Base-by-base conservation (phyloP, 2,797 vertebrate species). In the Paratrypauchen microcephalus region DNA sequence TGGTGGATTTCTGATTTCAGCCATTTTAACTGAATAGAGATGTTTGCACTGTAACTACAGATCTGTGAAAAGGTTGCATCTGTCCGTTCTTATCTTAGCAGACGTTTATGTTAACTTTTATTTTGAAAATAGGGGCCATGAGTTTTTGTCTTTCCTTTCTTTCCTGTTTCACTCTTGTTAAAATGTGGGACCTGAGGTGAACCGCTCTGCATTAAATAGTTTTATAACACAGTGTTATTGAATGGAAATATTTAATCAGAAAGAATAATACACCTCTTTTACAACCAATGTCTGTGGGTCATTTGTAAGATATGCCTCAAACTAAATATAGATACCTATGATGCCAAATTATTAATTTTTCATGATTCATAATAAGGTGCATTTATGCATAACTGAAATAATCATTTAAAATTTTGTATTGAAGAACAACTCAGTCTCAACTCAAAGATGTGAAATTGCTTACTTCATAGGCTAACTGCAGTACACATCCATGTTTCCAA, bases 21-120 rank as follows among this genome's bases (percentile, higher is more conserved):
- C 60, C 70, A 66, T 79, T 81, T 78, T 80, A 80, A 75, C 83
- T 88, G 77, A 65, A 84, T 72, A 78, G 64, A 79, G 61, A 73
- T 78, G 77, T 86, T 89, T 91, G 90, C 88, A 92, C 88, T 90
- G 86, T 83, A 71, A 76, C 70, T 77, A 82, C 76, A 87, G 77
- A 89, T 87, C 85, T 91, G 90, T 91, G 88, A 91, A 89, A 77
- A 73, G 73, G 41, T 77, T 79, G 65, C 82, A 69, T 83, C 73
- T 80, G 71, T 78, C 63, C 52, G 57, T 88, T 70, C 68, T 74
- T 50, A 13, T 65, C 24, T 48, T 65, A 19, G 41, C 5, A 62
- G 36, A 41, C 59, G 28, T 48, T 50, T 47, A 64, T 71, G 67
- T 45, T 48, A 72, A 2, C 13, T 63, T 60, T 75, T 19, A 50